phyloP scores from a whole-genome alignment of 2,797 vertebrate species.

The Delichon dasypus region DNA sequence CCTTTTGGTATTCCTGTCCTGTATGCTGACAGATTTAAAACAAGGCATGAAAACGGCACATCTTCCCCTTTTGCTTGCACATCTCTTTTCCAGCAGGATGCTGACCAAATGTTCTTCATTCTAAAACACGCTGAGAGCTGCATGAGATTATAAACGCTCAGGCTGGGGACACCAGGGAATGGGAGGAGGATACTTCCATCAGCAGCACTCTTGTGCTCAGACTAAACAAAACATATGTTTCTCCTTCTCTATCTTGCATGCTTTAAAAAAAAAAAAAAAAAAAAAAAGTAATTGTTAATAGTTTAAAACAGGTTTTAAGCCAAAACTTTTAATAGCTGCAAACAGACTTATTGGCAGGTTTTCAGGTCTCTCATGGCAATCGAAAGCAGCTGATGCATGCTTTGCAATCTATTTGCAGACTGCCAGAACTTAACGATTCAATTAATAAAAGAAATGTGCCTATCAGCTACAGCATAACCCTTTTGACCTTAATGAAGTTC shows the following conservation, averaged over 20 bases:
- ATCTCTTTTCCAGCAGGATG: neutral
- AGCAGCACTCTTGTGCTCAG: neutral
- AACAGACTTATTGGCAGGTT: constrained; percentile 73
- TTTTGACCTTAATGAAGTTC: constrained; percentile 71
- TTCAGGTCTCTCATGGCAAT: constrained; percentile 72
- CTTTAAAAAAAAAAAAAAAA: neutral
- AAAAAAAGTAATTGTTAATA: constrained; percentile 58
- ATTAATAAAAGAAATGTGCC: constrained; percentile 76
- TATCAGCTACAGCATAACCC: constrained; percentile 59
- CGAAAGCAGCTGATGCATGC: constrained; percentile 76
- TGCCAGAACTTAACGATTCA: constrained; percentile 73
- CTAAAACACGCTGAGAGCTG: neutral
- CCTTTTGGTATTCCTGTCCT: neutral
- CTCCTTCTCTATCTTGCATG: neutral
- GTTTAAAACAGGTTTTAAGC: constrained; percentile 70
- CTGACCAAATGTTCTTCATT: neutral
- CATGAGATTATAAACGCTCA: neutral
- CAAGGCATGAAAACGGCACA: neutral
- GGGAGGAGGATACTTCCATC: neutral
- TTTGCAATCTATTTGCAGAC: constrained; percentile 65
- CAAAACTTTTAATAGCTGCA: constrained; percentile 74
- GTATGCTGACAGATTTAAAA: neutral
- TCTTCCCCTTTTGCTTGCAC: neutral
- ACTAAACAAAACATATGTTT: constrained; percentile 34
- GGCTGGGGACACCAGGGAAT: neutral